A percentile compares a stretch with the other conserved stretches of the same genome.
Evolutionary conservation across 53 echinoderm and acorn worm species (phyloP).

Genomic region (Echinarachnius parma): DNA sequence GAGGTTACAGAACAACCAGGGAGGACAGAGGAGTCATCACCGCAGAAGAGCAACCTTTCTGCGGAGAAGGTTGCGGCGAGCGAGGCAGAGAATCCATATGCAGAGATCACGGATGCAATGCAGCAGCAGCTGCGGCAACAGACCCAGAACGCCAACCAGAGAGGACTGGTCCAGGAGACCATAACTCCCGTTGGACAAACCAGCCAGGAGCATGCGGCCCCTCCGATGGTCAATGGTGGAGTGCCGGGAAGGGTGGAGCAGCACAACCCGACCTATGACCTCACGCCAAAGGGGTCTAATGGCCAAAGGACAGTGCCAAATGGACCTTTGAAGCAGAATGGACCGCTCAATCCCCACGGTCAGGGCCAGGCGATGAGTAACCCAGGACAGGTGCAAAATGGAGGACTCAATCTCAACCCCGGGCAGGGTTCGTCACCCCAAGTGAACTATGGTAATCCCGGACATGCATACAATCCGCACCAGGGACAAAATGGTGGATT

Average conservation of each 20-base stretch:
- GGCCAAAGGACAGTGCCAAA: slow-evolving; percentile 14
- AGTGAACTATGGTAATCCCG: background rate
- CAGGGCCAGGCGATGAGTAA: background rate
- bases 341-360: slow-evolving; percentile 14
- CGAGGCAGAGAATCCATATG: slow-evolving; percentile 70
- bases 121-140: slow-evolving; percentile 34
- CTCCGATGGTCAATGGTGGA: too few relatives aligned
- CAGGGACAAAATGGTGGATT: too few relatives aligned
- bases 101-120: slow-evolving; percentile 67
- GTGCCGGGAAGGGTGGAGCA: slow-evolving; percentile 35
- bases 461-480: too few relatives aligned
- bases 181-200: too few relatives aligned
- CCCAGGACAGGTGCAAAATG: background rate
- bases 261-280: slow-evolving; percentile 64
- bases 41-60: slow-evolving; percentile 11
- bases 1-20: background rate
- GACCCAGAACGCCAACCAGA: slow-evolving; percentile 18
- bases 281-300: slow-evolving; percentile 34
- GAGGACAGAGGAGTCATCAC: slow-evolving; percentile 8
- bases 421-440: slow-evolving; percentile 10
- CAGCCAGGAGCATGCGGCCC: slow-evolving; percentile 15
- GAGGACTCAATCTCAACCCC: slow-evolving; percentile 28
- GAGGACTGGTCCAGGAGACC: slow-evolving; percentile 8
- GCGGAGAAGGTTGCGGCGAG: slow-evolving; percentile 23
- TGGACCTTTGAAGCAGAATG: slow-evolving; percentile 16